phyloP scores from a whole-genome alignment of 2,797 vertebrate species.

The Huso huso region DNA sequence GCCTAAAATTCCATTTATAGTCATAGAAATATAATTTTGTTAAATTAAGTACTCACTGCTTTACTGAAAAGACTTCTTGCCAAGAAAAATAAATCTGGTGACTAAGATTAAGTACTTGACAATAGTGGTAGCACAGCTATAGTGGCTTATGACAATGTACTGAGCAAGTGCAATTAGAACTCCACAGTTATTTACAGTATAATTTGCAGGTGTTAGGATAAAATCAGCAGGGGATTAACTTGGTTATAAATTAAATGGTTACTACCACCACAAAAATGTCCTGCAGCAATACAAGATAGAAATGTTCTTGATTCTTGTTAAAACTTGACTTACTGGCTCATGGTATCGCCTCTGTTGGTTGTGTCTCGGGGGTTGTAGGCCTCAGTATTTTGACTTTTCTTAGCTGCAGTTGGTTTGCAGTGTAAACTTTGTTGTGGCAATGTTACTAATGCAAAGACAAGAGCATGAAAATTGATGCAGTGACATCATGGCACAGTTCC shows the following conservation, averaged over 20 bases:
- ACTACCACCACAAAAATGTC: not conserved
- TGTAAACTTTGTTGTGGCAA: too few relatives aligned
- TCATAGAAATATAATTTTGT: slow-evolving; percentile 35
- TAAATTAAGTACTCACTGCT: slow-evolving; percentile 54
- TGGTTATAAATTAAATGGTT: slow-evolving; percentile 43
- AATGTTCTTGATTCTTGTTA: too few relatives aligned
- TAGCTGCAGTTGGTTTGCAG: too few relatives aligned
- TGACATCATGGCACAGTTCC: too few relatives aligned
- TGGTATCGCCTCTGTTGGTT: too few relatives aligned
- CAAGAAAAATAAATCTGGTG: slow-evolving; percentile 68
- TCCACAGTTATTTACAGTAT: slow-evolving; percentile 61
- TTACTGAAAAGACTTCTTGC: slow-evolving; percentile 57
- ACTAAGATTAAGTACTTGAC: slow-evolving; percentile 66
- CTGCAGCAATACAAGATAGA: too few relatives aligned
- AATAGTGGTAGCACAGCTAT: slow-evolving; percentile 62
- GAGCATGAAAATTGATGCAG: too few relatives aligned
- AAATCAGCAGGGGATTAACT: slow-evolving; percentile 50
- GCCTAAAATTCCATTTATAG: slow-evolving; percentile 35
- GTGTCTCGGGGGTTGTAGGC: too few relatives aligned
- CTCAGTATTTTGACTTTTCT: too few relatives aligned
- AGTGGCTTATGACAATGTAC: slow-evolving; percentile 52
- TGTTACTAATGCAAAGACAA: too few relatives aligned
- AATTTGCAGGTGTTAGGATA: slow-evolving; percentile 57
- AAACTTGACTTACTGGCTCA: too few relatives aligned
- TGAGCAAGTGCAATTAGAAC: slow-evolving; percentile 59